These are phyloP conservation scores for Drosophila nasuta DNA, from an alignment of 1,140 invertebrate genomes.

Conservation along the genomic window DNA sequence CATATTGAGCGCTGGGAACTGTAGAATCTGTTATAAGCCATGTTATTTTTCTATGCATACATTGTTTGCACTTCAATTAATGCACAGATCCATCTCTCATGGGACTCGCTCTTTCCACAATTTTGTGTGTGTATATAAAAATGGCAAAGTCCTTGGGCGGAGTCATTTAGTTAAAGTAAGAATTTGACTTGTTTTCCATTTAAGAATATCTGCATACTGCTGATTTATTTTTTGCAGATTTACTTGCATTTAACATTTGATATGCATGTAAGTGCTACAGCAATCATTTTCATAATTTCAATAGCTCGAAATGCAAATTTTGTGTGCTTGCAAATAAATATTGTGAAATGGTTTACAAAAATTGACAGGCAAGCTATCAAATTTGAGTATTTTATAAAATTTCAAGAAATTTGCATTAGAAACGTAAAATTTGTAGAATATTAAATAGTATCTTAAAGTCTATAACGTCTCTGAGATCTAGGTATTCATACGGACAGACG, in stretches of 20 bases:
- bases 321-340: not conserved
- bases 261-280: not conserved
- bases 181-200: conserved; percentile 1
- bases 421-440: too few species aligned
- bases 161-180: not conserved
- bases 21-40: conserved; percentile 31
- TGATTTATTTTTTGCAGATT: not conserved
- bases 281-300: not conserved
- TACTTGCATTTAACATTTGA: not conserved
- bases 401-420: too few species aligned
- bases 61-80: conserved; percentile 65
- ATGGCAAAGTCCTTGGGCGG: not conserved
- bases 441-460: too few species aligned
- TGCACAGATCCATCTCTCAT: conserved; percentile 7
- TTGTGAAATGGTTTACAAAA: too few species aligned
- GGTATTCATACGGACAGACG: too few species aligned
- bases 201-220: not conserved
- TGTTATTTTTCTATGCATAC: conserved; percentile 48
- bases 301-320: not conserved
- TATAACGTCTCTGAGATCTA: too few species aligned
- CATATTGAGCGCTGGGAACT: conserved; percentile 57
- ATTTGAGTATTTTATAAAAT: too few species aligned
- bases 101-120: not conserved
- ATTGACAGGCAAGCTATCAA: too few species aligned
- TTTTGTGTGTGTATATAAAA: not conserved